These are phyloP conservation scores for Schizopygopsis pylzovi DNA, from an alignment of 2,797 vertebrate species.

Conservation along the genomic window DNA sequence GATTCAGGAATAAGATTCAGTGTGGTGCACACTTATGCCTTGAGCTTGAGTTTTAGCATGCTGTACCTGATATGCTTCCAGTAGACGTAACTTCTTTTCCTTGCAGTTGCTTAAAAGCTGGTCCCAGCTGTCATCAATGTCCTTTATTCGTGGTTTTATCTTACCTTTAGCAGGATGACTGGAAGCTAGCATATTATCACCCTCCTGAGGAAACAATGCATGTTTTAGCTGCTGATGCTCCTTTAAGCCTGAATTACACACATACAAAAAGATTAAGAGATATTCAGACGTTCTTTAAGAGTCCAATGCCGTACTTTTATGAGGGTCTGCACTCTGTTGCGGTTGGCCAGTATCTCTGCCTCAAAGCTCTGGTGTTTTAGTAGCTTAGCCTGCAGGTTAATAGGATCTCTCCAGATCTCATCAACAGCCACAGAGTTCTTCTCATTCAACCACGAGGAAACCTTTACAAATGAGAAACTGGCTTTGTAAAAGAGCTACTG, in stretches of 20 bases:
- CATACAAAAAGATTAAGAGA: neutral
- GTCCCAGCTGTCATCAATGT: constrained; percentile 84
- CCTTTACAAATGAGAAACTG: constrained; percentile 58
- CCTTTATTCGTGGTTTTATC: constrained; percentile 78
- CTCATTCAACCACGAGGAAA: constrained; percentile 84
- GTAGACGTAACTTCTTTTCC: constrained; percentile 80
- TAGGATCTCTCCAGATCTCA: constrained; percentile 84
- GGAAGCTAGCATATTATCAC: constrained; percentile 78
- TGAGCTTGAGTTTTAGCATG: neutral
- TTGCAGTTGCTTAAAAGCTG: constrained; percentile 80
- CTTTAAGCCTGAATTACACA: neutral
- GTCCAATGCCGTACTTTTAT: constrained; percentile 70
- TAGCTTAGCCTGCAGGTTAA: constrained; percentile 84
- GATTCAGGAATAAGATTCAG: neutral
- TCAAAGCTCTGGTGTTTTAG: constrained; percentile 86
- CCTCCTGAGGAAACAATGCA: constrained; percentile 76
- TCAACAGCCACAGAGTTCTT: constrained; percentile 84
- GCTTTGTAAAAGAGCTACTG: neutral
- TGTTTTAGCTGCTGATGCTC: neutral
- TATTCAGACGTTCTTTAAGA: constrained; percentile 1
- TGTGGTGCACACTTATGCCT: neutral
- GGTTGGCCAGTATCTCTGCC: constrained; percentile 83
- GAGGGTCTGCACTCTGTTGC: constrained; percentile 75
- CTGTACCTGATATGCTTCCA: constrained; percentile 83
- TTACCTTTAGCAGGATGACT: constrained; percentile 73